Percentiles rank a stretch among this genome's conserved stretches.
These are phyloP conservation scores for Ammodytes dubius DNA, from an alignment of 2,113 vertebrate species.

Conservation along the genomic window DNA sequence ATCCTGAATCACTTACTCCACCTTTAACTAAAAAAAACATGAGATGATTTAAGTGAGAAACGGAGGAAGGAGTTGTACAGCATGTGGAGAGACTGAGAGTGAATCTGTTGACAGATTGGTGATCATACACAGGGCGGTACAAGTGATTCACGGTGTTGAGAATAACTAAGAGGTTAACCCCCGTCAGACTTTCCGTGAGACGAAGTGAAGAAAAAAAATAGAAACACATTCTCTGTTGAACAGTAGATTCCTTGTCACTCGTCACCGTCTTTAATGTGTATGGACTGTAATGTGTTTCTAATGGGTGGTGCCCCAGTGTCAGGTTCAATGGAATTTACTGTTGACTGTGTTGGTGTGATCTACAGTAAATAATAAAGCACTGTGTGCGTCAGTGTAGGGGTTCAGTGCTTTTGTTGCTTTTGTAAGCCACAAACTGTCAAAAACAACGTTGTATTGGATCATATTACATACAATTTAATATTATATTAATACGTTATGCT, in stretches of 20 bases:
- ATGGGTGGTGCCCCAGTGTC: background rate
- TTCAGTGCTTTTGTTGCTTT: constrained; percentile 7
- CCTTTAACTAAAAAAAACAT: background rate
- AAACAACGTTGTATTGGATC: background rate
- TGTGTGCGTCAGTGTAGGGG: constrained; percentile 43
- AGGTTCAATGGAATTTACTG: background rate
- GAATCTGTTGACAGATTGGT: background rate
- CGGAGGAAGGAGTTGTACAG: background rate
- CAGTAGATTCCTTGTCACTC: background rate
- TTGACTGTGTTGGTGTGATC: constrained; percentile 18
- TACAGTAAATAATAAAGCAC: constrained; percentile 7
- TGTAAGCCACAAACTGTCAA: background rate
- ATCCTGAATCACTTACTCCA: too few relatives aligned
- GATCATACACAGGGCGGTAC: background rate
- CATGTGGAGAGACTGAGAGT: constrained; percentile 1
- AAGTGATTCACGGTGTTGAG: background rate
- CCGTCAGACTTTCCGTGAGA: background rate
- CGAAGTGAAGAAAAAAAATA: background rate
- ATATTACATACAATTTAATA: background rate
- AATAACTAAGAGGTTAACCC: background rate
- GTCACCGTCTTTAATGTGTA: background rate
- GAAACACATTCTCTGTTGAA: background rate
- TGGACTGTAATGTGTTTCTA: background rate
- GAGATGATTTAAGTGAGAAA: background rate
- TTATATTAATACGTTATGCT: background rate